Conservation (phyloP, 2,888 invertebrate genomes). For the Tuberolachnus salignus region DNA sequence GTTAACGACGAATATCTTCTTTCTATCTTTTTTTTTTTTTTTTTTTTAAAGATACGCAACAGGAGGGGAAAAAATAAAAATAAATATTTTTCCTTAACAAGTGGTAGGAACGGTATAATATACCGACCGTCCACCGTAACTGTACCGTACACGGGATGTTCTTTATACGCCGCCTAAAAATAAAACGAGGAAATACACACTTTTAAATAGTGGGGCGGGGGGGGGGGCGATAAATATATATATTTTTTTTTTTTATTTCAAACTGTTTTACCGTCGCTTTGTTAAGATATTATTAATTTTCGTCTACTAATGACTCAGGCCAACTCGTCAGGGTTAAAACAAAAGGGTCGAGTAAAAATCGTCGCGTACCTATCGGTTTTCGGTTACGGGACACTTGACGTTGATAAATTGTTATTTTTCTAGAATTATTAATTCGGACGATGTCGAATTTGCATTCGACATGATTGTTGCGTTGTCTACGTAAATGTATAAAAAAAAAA, state of each 20-base stretch:
- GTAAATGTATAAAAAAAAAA: too few relatives aligned
- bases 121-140: background rate
- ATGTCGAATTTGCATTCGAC: too few relatives aligned
- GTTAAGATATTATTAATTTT: constrained; percentile 37
- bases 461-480: too few relatives aligned
- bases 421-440: too few relatives aligned
- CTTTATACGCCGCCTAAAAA: constrained; percentile 8
- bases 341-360: too few relatives aligned
- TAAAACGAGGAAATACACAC: background rate
- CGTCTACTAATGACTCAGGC: background rate
- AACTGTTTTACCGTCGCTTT: constrained; percentile 33
- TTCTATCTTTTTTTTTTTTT: background rate
- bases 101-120: background rate
- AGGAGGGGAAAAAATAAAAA: constrained; percentile 2
- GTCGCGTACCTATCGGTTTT: background rate
- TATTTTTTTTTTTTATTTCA: too few relatives aligned
- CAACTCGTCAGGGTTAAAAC: constrained; percentile 19
- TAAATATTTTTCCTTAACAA: background rate
- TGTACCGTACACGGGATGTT: constrained; percentile 1
- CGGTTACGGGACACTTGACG: too few relatives aligned
- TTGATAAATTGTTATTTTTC: too few relatives aligned
- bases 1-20: constrained; percentile 11
- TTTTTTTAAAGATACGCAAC: background rate
- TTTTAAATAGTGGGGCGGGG: background rate
- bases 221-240: constrained; percentile 36